Base-by-base conservation (phyloP, 2,797 vertebrate species). In the Cyclopterus lumpus region DNA sequence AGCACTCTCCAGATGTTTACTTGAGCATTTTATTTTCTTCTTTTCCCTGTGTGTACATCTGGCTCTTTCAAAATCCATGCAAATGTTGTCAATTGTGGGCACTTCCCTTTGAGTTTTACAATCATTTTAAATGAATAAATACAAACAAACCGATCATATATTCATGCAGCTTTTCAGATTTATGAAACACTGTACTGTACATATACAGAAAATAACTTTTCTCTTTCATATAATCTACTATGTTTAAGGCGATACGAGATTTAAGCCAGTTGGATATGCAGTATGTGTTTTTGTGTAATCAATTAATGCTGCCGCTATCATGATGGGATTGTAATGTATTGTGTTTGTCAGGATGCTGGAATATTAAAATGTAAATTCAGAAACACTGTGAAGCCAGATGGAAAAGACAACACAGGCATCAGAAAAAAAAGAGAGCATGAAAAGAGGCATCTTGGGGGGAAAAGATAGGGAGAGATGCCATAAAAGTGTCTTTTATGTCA, bases 401-500 rank as follows among this genome's bases (percentile, higher is more conserved):
- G 77, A 80, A 79, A 80, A 80, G 57, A 89, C 78, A 86, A 82
- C 78, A 84, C 38, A 75, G 16, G 15, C 34, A 63, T 80, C 18
- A 57, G 14, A 49, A 51, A 80, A 72, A 69, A 26, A 54, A 32
- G 34, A 36, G 26, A 55, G 64, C 65, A 16, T 76, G 63, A 86
- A 86, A 71, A 91, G 77, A 78, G 77, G 73, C 73, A 83, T 88
- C 86, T 75, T 73, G 82, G 78, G 51, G 28, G 67, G 75, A 57
- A 73, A 83, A 69, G 16, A 77, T 30, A 5, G 15, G 61, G 63
- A 82, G 59, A 60, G 76, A 76, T 71, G 85, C 82, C 77, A 92
- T 79, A 46, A 89, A 86, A 85, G 77, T 78, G 73, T 82, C 80
- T 91, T 91, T 92, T 61, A 90, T 90, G 77, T 86, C 73, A 81